Percentiles rank a stretch among this genome's conserved stretches.
phyloP scores from a whole-genome alignment of 2,888 invertebrate genomes.

The Lordiphosa fenestrarum region DNA sequence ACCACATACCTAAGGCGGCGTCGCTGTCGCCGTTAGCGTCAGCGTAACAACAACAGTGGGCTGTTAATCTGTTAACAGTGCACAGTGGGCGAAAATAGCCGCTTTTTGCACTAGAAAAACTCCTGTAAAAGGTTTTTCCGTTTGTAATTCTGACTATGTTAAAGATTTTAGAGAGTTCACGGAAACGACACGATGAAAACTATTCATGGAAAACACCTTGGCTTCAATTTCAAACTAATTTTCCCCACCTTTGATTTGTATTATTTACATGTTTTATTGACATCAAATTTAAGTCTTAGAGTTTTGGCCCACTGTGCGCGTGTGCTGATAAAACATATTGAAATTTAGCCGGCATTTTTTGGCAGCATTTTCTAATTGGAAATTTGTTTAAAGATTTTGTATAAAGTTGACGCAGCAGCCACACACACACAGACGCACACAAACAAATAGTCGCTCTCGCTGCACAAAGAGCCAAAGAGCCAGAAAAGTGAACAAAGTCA shows the following conservation, averaged over 20 bases:
- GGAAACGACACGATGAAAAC: too few relatives aligned
- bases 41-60: conserved; percentile 29
- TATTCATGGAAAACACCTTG: too few relatives aligned
- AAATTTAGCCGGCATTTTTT: conserved; percentile 34
- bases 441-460: conserved; percentile 10
- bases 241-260: too few relatives aligned
- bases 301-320: not conserved
- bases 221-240: too few relatives aligned
- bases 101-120: too few relatives aligned
- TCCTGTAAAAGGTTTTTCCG: too few relatives aligned
- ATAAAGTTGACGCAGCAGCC: conserved; percentile 5
- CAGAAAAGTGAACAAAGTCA: conserved; percentile 9
- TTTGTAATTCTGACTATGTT: too few relatives aligned
- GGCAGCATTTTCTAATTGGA: conserved; percentile 14
- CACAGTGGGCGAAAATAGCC: not conserved
- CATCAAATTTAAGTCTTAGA: not conserved
- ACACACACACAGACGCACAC: conserved; percentile 1
- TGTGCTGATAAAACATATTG: conserved; percentile 28
- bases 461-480: conserved; percentile 32
- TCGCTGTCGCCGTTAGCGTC: conserved; percentile 52
- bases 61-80: conserved; percentile 13
- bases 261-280: too few relatives aligned
- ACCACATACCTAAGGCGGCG: conserved; percentile 7
- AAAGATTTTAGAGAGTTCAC: too few relatives aligned
- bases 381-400: conserved; percentile 8